phyloP scores from a whole-genome alignment of 2,888 invertebrate genomes.

The Meiosimyza platycephala region DNA sequence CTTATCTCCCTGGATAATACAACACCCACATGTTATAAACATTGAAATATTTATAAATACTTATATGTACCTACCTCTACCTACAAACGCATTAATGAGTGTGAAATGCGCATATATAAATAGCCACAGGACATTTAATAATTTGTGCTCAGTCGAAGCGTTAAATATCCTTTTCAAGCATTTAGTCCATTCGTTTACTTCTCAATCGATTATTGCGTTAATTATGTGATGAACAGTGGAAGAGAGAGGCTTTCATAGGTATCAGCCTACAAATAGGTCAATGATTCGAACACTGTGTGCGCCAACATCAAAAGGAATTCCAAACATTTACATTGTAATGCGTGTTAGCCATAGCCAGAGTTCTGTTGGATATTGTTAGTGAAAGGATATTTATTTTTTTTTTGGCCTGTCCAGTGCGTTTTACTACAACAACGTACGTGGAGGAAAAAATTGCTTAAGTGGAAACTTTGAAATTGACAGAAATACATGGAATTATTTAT shows the following conservation, averaged over 20 bases:
- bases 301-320: no score
- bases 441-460: constrained; percentile 19
- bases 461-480: no score
- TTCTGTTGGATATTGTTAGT: neutral
- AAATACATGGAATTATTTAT: no score
- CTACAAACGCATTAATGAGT: constrained; percentile 9
- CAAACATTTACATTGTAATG: no score
- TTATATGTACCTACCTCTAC: constrained; percentile 4
- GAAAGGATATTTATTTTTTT: constrained; percentile 3
- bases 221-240: no score
- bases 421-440: constrained; percentile 5
- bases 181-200: neutral
- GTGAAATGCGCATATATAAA: constrained; percentile 39
- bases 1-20: no score
- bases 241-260: no score
- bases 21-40: no score
- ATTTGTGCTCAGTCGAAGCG: constrained; percentile 15
- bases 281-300: no score
- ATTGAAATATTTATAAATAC: neutral
- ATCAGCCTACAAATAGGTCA: no score
- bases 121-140: constrained; percentile 44
- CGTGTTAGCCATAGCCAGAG: no score
- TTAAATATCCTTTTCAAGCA: constrained; percentile 24
- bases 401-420: constrained; percentile 21
- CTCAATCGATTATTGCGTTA: neutral